Conservation (phyloP, 2,113 vertebrate genomes). For the Pteronura brasiliensis region DNA sequence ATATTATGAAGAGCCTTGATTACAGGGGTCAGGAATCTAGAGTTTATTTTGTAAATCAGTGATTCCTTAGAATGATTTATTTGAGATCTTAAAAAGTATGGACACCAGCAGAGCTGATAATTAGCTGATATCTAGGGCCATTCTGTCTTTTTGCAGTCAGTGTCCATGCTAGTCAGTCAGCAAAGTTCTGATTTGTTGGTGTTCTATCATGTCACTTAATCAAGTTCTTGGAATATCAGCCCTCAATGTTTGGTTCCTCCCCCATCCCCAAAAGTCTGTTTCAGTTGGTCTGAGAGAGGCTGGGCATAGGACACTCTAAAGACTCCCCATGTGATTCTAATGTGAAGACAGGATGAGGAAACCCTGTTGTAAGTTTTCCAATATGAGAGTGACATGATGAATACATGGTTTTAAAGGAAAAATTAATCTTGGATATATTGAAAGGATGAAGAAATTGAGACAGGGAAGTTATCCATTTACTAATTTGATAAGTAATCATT, state of each 20-base stretch:
- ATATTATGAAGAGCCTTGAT: slow-evolving; percentile 2
- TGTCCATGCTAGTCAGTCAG: not conserved
- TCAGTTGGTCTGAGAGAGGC: not conserved
- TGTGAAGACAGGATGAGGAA: not conserved
- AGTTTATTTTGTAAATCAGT: not conserved
- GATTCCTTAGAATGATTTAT: not conserved
- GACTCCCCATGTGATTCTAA: not conserved
- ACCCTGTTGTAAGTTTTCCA: not conserved
- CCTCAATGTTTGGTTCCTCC: rapidly evolving
- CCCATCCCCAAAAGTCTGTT: not conserved
- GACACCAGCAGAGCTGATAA: not conserved
- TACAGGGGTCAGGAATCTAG: not conserved
- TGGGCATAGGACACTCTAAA: not conserved
- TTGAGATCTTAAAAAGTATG: not conserved
- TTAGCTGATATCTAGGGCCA: not conserved
- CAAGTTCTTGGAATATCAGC: not conserved
- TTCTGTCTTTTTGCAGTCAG: not conserved
- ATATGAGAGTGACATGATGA: not conserved
- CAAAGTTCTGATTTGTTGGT: slow-evolving; percentile 21
- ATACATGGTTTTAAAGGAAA: not conserved
- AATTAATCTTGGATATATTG: not conserved
- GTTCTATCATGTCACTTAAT: not conserved
- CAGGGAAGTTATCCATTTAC: not conserved
- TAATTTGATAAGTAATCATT: not conserved
- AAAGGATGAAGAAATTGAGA: not conserved